Evolutionary conservation across 2,888 invertebrate genomes (phyloP), one percentile per base, ranked within the genome.

Genomic region (Blera fallax): DNA sequence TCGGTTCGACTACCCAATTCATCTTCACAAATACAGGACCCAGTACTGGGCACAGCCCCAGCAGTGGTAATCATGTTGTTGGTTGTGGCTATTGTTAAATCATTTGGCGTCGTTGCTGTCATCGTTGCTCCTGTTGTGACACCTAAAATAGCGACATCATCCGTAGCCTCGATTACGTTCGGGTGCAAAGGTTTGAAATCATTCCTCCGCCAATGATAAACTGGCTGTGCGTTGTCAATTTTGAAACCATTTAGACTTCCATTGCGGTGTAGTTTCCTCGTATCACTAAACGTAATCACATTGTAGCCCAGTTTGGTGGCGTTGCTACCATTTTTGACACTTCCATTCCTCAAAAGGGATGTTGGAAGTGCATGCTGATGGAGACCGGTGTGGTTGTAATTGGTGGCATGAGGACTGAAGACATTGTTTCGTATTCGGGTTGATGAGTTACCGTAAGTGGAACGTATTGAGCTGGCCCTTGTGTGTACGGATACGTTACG

Each of bases 401-500:
- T 70, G 21, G 32, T 80, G 2, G 43, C n/a, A 5, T 76, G 80
- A 0, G 87, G 83, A n/a, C 78, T 89, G 32, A 90, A 89, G 43
- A 90, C 88, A 87, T 89, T 91, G 78, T 88, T 90, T 8, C 91
- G 90, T 60, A 90, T 88, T 11, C 91, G 90, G 89, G 90, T 90
- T 83, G 91, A 90, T n/a, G 90, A 89, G 48, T 89, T 90, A 16
- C 90, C 91, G 62, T 91, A 91, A 4, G 90, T 91, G 0, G 92
- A 92, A 8, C 92, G 91, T 27, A 92, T 87, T 18, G 92, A 92
- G 62, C 90, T 92, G 72, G 90, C 92, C 6, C 92, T 88, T 3
- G 92, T 92, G 73, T 91, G 91, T 88, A 92, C 91, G 5, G 92
- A 92, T 4, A 91, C 87, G 1, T 91, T 92, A 4, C 91, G 90